phyloP scores from a whole-genome alignment of 2,888 invertebrate species.

The Eucera pruinosa region DNA sequence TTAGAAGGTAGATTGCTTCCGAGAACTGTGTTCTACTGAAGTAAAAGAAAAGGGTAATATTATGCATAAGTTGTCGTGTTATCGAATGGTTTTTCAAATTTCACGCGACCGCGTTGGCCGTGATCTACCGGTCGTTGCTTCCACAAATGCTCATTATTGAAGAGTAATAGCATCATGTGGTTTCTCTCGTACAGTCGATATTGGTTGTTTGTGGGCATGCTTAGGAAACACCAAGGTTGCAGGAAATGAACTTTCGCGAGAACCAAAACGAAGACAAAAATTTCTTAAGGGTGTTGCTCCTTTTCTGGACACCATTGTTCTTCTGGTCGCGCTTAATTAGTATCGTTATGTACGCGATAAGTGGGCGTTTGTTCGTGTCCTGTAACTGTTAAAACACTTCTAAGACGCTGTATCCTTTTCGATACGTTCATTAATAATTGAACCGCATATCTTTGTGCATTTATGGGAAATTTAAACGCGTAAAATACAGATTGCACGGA shows the following conservation, averaged over 20 bases:
- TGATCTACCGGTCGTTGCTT: conserved; percentile 33
- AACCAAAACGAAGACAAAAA: conserved; percentile 57
- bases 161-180: conserved; percentile 62
- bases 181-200: conserved; percentile 44
- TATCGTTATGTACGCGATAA: conserved; percentile 30
- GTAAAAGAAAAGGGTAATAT: no score
- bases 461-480: no score
- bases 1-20: no score
- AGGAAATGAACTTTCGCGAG: conserved; percentile 67
- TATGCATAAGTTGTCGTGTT: no score
- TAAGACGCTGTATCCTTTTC: neutral
- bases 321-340: conserved; percentile 41
- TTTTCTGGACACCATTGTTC: conserved; percentile 54
- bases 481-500: no score
- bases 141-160: conserved; percentile 61
- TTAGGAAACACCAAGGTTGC: conserved; percentile 50
- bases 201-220: conserved; percentile 35
- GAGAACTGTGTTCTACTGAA: no score
- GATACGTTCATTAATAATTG: neutral
- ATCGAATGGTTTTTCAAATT: conserved; percentile 37
- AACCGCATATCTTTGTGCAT: no score
- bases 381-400: conserved; percentile 16
- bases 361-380: conserved; percentile 11
- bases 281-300: conserved; percentile 34
- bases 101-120: conserved; percentile 16